phyloP scores from a whole-genome alignment of 1,140 invertebrate genomes.

The Papilio machaon region DNA sequence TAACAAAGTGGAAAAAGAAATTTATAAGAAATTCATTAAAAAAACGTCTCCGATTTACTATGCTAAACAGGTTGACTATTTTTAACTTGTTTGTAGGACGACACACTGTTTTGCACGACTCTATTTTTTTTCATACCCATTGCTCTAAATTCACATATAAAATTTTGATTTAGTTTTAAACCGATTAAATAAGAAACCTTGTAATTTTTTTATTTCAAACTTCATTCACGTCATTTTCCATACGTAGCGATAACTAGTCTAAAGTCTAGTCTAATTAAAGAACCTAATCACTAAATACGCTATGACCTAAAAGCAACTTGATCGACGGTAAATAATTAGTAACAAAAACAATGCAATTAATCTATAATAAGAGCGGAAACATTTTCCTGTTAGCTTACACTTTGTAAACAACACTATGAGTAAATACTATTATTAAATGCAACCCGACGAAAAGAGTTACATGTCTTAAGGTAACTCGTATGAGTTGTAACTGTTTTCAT shows the following conservation, averaged over 20 bases:
- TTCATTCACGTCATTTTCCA: not conserved
- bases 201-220: not conserved
- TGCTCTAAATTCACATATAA: constrained; percentile 2
- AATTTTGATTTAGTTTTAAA: not conserved
- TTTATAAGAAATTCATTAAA: not conserved
- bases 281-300: not conserved
- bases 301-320: not conserved
- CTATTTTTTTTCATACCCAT: not conserved
- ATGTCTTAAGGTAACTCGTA: not conserved
- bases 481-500: not conserved
- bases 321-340: not conserved
- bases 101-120: not conserved
- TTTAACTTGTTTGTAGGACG: not conserved
- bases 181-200: not conserved
- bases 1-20: no score
- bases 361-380: not conserved
- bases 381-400: not conserved
- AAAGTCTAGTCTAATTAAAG: not conserved
- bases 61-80: constrained; percentile 38
- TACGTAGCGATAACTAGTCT: no score
- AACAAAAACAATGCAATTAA: constrained; percentile 12
- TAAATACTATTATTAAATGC: not conserved
- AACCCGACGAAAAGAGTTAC: not conserved
- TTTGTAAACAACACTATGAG: constrained; percentile 4
- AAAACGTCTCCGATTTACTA: not conserved